Conservation (phyloP, 1,140 invertebrate genomes). For the Paracyclopina nana region DNA sequence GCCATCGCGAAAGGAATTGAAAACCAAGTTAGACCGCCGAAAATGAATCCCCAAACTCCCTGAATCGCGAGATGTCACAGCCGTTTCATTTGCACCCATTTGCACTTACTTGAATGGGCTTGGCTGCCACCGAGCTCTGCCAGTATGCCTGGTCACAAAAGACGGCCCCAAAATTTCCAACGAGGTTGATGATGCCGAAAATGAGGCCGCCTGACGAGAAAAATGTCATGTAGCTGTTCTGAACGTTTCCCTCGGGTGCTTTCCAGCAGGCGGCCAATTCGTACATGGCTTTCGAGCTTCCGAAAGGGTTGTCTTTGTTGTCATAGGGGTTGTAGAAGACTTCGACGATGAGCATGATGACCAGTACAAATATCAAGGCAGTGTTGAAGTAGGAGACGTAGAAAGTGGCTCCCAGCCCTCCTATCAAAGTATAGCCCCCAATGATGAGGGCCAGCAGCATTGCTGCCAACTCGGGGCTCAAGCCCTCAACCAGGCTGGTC, state of each 20-base stretch:
- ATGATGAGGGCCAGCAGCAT: constrained; percentile 24
- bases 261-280: constrained; percentile 18
- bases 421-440: constrained; percentile 27
- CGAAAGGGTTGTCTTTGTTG: constrained; percentile 18
- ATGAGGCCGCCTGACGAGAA: constrained; percentile 24
- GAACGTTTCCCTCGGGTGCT: constrained; percentile 23
- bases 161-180: constrained; percentile 29
- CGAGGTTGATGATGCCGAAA: constrained; percentile 27
- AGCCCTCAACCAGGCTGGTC: constrained; percentile 19
- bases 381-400: constrained; percentile 30
- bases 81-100: too few species aligned
- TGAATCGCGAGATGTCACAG: too few species aligned
- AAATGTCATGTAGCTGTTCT: constrained; percentile 25
- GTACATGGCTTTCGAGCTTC: constrained; percentile 17
- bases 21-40: constrained; percentile 28
- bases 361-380: constrained; percentile 25
- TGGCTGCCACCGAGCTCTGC: constrained; percentile 27
- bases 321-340: constrained; percentile 23
- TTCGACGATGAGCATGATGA: constrained; percentile 24
- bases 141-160: constrained; percentile 30
- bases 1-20: constrained; percentile 28
- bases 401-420: constrained; percentile 27
- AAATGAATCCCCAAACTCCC: constrained; percentile 27
- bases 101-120: constrained; percentile 23
- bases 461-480: constrained; percentile 25